A percentile compares a stretch with the other conserved stretches of the same genome.
Evolutionary conservation across 1,140 invertebrate species (phyloP).

Genomic region (Magallana ariakensis): DNA sequence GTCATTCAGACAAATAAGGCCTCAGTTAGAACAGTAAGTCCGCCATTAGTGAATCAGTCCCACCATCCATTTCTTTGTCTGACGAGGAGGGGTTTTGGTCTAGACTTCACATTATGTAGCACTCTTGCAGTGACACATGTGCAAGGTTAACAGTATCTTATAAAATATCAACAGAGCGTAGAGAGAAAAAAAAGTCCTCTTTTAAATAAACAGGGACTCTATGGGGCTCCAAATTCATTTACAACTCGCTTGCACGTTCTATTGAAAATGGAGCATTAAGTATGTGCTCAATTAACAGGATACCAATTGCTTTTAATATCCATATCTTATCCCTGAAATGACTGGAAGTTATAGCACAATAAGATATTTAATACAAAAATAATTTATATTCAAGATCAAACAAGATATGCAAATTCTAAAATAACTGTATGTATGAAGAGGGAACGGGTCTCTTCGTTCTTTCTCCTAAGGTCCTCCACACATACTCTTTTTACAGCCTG

Average conservation of each 20-base stretch:
- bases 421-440: constrained; percentile 20
- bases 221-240: constrained; percentile 27
- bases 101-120: constrained; percentile 33
- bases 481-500: constrained; percentile 19
- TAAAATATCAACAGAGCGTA: constrained; percentile 25
- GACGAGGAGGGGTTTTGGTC: neutral
- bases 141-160: constrained; percentile 26
- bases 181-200: constrained; percentile 1
- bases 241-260: constrained; percentile 29
- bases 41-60: neutral
- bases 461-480: neutral
- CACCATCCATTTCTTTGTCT: constrained; percentile 14
- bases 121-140: constrained; percentile 29
- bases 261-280: constrained; percentile 13
- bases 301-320: constrained; percentile 35
- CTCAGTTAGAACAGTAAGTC: neutral
- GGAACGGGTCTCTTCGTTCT: neutral
- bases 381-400: constrained; percentile 37
- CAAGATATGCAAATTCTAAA: constrained; percentile 34
- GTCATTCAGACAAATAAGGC: constrained; percentile 16
- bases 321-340: neutral
- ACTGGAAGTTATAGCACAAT: constrained; percentile 25
- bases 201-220: constrained; percentile 19
- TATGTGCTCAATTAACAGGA: constrained; percentile 34
- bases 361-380: constrained; percentile 31